A percentile compares a stretch with the other conserved stretches of the same genome.
Conservation (phyloP, 2,888 invertebrate genomes). For the Auanema freiburgensis region DNA sequence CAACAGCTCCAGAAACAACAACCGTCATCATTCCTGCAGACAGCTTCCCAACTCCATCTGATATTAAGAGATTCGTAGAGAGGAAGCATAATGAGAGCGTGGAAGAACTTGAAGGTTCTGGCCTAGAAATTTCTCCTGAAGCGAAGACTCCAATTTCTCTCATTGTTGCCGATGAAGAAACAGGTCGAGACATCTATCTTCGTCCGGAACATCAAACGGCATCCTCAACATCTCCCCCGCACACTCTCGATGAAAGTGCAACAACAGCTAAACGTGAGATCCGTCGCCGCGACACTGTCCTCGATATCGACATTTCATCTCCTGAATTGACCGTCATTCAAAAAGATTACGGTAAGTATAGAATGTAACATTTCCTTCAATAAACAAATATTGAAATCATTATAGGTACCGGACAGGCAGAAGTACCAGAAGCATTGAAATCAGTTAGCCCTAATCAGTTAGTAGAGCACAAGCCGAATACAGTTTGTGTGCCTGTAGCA, state of each 20-base stretch:
- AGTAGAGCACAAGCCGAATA: constrained; percentile 19
- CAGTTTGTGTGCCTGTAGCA: constrained; percentile 41
- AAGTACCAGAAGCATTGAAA: constrained; percentile 6
- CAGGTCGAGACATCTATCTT: constrained; percentile 12
- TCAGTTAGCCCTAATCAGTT: constrained; percentile 7
- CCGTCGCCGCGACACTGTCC: constrained; percentile 37
- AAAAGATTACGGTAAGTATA: constrained; percentile 44
- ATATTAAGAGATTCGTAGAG: constrained; percentile 4
- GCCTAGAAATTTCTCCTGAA: constrained; percentile 8
- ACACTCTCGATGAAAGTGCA: constrained; percentile 14
- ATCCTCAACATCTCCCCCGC: constrained; percentile 13
- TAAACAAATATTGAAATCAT: background rate
- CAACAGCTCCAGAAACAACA: constrained; percentile 9
- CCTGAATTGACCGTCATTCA: constrained; percentile 60
- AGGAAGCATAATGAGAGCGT: constrained; percentile 9
- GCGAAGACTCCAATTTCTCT: constrained; percentile 11
- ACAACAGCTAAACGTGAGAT: constrained; percentile 33
- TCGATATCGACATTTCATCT: constrained; percentile 60
- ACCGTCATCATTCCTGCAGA: constrained; percentile 15
- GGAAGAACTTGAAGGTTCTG: constrained; percentile 28
- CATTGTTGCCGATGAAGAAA: constrained; percentile 15
- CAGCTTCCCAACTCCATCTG: constrained; percentile 9
- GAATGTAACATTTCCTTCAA: background rate
- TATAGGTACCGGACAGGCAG: background rate
- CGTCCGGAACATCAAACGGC: constrained; percentile 11